These are phyloP conservation scores for Diplodus puntazzo DNA, from an alignment of 2,797 vertebrate genomes.

Conservation along the genomic window DNA sequence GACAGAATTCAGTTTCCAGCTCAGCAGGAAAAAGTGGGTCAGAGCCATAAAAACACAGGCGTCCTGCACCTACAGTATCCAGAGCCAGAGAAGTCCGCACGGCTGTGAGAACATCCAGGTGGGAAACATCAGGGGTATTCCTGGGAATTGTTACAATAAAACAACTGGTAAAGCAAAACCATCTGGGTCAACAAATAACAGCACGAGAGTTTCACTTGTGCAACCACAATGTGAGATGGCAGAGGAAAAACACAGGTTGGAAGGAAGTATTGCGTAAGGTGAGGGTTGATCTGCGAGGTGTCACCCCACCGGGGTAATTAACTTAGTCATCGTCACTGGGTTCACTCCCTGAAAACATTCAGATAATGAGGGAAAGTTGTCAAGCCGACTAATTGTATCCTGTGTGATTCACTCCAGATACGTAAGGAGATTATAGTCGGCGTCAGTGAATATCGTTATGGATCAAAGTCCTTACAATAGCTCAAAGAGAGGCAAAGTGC, in stretches of 20 bases:
- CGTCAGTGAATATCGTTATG: not conserved
- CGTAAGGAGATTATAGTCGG: not conserved
- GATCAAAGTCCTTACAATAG: not conserved
- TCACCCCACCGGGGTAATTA: slow-evolving; percentile 35
- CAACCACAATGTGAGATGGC: slow-evolving; percentile 49
- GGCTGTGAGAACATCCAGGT: slow-evolving; percentile 25
- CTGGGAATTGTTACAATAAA: not conserved
- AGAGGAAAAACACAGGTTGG: not conserved
- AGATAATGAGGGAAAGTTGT: slow-evolving; percentile 7
- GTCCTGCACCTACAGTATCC: not conserved
- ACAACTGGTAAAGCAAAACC: slow-evolving; percentile 23
- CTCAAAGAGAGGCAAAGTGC: not conserved
- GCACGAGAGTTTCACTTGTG: slow-evolving; percentile 29
- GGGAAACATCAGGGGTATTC: slow-evolving; percentile 9
- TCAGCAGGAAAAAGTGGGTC: slow-evolving; percentile 27
- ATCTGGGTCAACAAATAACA: slow-evolving; percentile 7
- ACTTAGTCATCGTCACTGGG: slow-evolving; percentile 40
- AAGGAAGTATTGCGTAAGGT: slow-evolving; percentile 35
- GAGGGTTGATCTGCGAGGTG: slow-evolving; percentile 30
- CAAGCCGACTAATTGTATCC: not conserved
- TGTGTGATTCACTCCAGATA: slow-evolving; percentile 42
- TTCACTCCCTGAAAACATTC: slow-evolving; percentile 46
- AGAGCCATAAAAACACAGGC: slow-evolving; percentile 23
- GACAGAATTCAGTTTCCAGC: slow-evolving; percentile 8
- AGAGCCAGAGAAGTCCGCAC: not conserved